Evolutionary conservation across 2,113 vertebrate genomes (phyloP).

Genomic region (Vulpes ferrilata): DNA sequence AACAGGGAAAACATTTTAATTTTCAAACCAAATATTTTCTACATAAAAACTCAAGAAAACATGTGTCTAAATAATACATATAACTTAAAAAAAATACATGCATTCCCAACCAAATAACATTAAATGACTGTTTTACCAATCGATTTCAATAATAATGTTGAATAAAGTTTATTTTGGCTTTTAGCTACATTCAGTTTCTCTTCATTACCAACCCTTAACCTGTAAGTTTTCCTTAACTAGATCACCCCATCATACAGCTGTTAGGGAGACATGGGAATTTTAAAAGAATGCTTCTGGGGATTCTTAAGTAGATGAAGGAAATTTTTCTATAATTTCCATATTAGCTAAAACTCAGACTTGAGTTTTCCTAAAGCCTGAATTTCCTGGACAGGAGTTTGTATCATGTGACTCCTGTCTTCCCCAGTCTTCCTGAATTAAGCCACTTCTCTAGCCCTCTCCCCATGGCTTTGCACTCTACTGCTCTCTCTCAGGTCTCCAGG

Average conservation of each 20-base stretch:
- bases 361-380: background rate
- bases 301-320: background rate
- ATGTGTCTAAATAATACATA: background rate
- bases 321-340: background rate
- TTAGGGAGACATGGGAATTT: background rate
- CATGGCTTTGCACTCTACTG: too few species aligned
- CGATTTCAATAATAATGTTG: slow-evolving; percentile 49
- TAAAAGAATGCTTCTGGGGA: background rate
- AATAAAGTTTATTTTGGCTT: background rate
- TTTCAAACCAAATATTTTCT: slow-evolving; percentile 56
- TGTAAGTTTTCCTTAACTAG: background rate
- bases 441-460: background rate
- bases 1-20: slow-evolving; percentile 60
- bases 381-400: background rate
- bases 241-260: background rate
- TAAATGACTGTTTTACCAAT: background rate
- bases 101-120: background rate
- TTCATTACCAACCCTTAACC: background rate
- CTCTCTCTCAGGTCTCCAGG: background rate
- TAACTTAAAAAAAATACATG: background rate
- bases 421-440: background rate
- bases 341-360: background rate
- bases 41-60: slow-evolving; percentile 57
- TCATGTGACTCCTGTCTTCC: background rate
- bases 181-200: background rate